phyloP scores from a whole-genome alignment of 30 jellyfish, hydroid and myxozoan genomes.

The Hydra vulgaris region DNA sequence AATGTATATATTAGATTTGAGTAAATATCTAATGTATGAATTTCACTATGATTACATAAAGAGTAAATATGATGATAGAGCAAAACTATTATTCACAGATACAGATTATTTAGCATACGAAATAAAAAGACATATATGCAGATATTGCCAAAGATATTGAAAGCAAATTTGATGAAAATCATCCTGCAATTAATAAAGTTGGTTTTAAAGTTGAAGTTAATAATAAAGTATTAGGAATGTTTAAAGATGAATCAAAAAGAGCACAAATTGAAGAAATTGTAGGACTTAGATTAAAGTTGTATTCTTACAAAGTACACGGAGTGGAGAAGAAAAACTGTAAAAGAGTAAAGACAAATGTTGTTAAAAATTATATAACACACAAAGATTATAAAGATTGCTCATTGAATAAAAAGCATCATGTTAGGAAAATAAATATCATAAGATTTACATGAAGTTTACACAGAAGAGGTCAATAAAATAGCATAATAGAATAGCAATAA shows the following conservation, averaged over 20 bases:
- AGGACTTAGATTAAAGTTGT: conserved; percentile 18
- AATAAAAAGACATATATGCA: conserved; percentile 33
- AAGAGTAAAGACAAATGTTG: conserved; percentile 22
- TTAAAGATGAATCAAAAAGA: conserved; percentile 17
- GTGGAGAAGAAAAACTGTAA: conserved; percentile 22
- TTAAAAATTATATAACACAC: neutral
- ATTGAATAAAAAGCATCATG: neutral
- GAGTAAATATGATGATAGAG: neutral
- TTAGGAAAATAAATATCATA: conserved; percentile 4
- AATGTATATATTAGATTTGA: conserved; percentile 14
- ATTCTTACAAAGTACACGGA: conserved; percentile 21
- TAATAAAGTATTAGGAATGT: conserved; percentile 20
- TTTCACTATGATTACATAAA: conserved; percentile 32
- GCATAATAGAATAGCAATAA: no score
- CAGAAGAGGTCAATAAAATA: conserved; percentile 12
- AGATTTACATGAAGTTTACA: neutral
- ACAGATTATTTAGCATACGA: conserved; percentile 53
- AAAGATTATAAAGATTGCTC: conserved; percentile 27
- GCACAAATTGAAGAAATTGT: conserved; percentile 8
- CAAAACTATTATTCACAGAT: conserved; percentile 8
- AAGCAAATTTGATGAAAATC: conserved; percentile 7
- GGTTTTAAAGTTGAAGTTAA: conserved; percentile 10
- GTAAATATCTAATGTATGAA: conserved; percentile 28
- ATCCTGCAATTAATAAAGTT: neutral
- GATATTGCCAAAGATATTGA: conserved; percentile 21